Evolutionary conservation across 2,888 invertebrate species (phyloP).

Genomic region (Pristionchus mayeri): DNA sequence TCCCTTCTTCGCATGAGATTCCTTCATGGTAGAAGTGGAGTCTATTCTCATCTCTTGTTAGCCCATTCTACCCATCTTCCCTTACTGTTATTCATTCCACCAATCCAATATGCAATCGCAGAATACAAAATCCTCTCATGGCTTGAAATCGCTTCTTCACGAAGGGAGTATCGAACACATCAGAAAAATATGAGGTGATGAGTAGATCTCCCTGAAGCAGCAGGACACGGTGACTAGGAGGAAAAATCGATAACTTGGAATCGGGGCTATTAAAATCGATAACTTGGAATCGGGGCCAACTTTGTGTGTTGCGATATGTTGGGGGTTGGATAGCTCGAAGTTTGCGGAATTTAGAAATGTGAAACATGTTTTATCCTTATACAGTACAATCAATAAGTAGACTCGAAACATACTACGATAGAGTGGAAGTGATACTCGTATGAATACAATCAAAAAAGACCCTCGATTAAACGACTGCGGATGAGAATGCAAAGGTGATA

Average conservation of each 20-base stretch:
- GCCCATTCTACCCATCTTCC: slow-evolving; percentile 24
- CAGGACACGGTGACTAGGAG: too few species aligned
- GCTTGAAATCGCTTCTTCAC: background rate
- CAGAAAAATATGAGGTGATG: background rate
- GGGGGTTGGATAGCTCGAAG: background rate
- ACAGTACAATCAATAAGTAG: slow-evolving; percentile 20
- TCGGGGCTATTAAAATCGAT: too few species aligned
- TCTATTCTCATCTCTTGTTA: background rate
- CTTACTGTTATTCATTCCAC: slow-evolving; percentile 23
- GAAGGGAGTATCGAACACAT: too few species aligned
- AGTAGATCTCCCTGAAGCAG: slow-evolving; percentile 45
- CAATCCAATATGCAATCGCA: slow-evolving; percentile 8
- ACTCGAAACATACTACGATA: slow-evolving; percentile 28
- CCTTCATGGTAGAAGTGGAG: background rate
- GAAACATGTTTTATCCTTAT: background rate
- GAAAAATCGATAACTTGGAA: too few species aligned
- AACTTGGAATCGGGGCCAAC: too few species aligned
- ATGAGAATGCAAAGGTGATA: background rate
- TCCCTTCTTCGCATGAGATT: background rate
- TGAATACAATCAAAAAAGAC: slow-evolving; percentile 16
- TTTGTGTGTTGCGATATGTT: slow-evolving; percentile 43
- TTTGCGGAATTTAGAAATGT: background rate
- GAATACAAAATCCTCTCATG: background rate
- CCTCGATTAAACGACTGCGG: background rate
- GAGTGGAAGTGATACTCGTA: slow-evolving; percentile 21